Evolutionary conservation across 2,797 vertebrate species (phyloP), one percentile per base, ranked within the genome.

Genomic region (Oophaga sylvatica): DNA sequence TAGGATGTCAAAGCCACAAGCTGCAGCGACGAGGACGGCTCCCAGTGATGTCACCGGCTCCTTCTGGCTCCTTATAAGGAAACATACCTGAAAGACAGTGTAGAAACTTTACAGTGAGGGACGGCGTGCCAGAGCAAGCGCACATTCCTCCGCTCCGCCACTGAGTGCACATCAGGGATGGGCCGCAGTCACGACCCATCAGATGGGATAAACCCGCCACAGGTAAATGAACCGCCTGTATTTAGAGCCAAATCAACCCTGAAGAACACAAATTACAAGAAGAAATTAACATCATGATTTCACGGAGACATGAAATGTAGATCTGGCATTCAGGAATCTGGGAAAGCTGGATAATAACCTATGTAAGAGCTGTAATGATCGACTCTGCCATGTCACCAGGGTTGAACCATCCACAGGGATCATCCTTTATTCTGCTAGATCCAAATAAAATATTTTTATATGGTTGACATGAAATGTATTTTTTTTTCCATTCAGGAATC

Each of bases 1-100:
- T 53, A 26, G 19, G 17, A 26, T 57, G 57, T 60, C 45, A 62
- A 76, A 75, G 67, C 10, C 65, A 19, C 56, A 60, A 75, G 73
- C 57, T 68, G 60, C 31, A 57, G 71, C 12, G 0, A 16, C 4
- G 57, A 31, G 76, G 87, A 63, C 59, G 22, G 45, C 20, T 31
- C 67, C 59, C 45, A 17, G 31, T 76, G 41, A 85, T 60, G 48
- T 81, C 79, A 78, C 41, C 12, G 41, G 10, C 60, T 53, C 26
- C 53, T 48, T 85, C 45, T n/a, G 53, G 48, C 31, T 82, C 88
- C 88, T 86, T 89, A 86, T 89, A 89, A 86, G 88, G 88, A 86
- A 82, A 86, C 84, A 80, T 86, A 86, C 84, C 84, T 89, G 84
- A 65, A 17, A 75, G n/a, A 35, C n/a, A 57, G 57, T 41, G 78